Base-by-base conservation (phyloP, 2,113 vertebrate genomes). In the Gasterosteus aculeatus region DNA sequence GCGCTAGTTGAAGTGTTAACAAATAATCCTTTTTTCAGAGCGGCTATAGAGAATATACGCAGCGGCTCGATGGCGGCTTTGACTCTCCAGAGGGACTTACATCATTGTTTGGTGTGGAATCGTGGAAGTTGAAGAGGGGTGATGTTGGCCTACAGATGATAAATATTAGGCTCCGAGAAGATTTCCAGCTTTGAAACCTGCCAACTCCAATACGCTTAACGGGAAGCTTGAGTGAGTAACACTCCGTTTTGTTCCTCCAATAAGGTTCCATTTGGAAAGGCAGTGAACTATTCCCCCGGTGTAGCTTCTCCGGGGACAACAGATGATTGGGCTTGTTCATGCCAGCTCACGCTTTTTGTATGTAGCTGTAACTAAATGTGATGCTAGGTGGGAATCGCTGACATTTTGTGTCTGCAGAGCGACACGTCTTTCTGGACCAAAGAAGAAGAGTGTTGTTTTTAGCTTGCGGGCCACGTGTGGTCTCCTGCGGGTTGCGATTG, bases 361-460 rank as follows among this genome's bases (percentile, higher is more conserved):
- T 49, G 39, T 53, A 47, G 26, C 60, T 77, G 44, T 46, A 69
- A 47, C 59, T 82, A 72, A 81, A 87, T 78, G 64, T 78, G 72
- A 72, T 51, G 29, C 71, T 85, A 58, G 82, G 78, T 62, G 35
- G 64, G 58, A 57, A 72, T 80, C 84, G 31, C 71, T 82, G 64
- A 82, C 67, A 83, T 88, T 80, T 83, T 74, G 16, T 35, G 33
- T 46, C n/a, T 64, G n/a, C 6, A 47, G 71, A 82, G 77, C 80
- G 78, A 75, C 51, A 70, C 4, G 41, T 65, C 35, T 74, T 77
- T 67, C 29, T 66, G 31, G 19, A 69, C 29, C 39, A 15, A 10
- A 54, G 26, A 57, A 60, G 22, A 62, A 35, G 11, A 67, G 15
- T 18, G n/a, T 26, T 41, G 15, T 58, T 80, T 78, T 69, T 38